Conservation (phyloP, 2,888 invertebrate species). For the Watsonalla binaria region DNA sequence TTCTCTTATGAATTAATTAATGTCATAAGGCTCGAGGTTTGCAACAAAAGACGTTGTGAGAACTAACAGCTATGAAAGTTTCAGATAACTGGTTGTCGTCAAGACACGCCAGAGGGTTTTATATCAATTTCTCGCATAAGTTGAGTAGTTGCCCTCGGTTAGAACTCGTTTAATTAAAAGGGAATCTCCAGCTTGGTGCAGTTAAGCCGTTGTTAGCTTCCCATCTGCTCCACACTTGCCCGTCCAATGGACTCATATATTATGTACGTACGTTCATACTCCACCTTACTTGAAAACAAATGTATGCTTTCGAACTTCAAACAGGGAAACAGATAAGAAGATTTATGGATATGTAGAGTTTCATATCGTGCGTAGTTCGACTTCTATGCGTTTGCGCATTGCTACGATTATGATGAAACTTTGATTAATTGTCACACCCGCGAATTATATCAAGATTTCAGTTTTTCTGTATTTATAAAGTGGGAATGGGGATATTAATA, state of each 20-base stretch:
- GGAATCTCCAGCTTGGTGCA: constrained; percentile 58
- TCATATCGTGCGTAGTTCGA: too few species aligned
- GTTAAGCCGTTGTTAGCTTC: constrained; percentile 60
- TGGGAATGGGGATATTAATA: too few species aligned
- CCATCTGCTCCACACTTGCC: constrained; percentile 41
- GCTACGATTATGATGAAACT: too few species aligned
- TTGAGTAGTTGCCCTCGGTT: constrained; percentile 32
- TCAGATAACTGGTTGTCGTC: constrained; percentile 5
- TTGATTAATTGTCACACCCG: too few species aligned
- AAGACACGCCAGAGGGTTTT: constrained; percentile 12
- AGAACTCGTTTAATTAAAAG: constrained; percentile 68
- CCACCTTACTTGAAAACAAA: constrained; percentile 4
- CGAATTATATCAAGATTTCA: too few species aligned
- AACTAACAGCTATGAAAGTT: constrained; percentile 2
- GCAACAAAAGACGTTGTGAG: background rate
- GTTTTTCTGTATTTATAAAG: too few species aligned
- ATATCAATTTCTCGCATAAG: constrained; percentile 36
- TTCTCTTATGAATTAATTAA: background rate
- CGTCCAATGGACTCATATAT: constrained; percentile 37
- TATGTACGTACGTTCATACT: constrained; percentile 21
- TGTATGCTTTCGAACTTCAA: too few species aligned
- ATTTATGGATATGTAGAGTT: too few species aligned
- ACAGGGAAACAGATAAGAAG: too few species aligned
- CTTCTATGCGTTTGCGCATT: too few species aligned
- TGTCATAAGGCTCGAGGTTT: background rate